phyloP scores from a whole-genome alignment of 2,888 invertebrate genomes.

The Habrosyne pyritoides region DNA sequence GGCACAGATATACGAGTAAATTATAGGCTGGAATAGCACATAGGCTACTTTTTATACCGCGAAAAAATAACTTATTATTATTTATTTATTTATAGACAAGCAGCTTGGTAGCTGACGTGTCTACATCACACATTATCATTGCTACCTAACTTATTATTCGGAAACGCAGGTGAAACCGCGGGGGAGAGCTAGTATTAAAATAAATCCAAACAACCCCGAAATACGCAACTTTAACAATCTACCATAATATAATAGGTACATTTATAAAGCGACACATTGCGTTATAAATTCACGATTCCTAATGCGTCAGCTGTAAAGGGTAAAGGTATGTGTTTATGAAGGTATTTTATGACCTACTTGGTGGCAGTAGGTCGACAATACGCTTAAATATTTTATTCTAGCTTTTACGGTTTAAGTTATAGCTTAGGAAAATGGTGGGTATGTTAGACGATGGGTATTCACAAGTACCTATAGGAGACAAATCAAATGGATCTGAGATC shows the following conservation, averaged over 20 bases:
- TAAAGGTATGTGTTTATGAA: constrained; percentile 1
- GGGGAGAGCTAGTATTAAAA: neutral
- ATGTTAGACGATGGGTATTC: neutral
- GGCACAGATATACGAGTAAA: too few relatives aligned
- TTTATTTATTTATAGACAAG: too few relatives aligned
- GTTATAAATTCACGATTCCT: constrained; percentile 3
- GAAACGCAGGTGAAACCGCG: too few relatives aligned
- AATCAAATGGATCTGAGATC: too few relatives aligned
- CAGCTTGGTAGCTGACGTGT: too few relatives aligned
- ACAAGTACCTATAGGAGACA: too few relatives aligned
- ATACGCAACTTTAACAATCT: neutral
- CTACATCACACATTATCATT: too few relatives aligned
- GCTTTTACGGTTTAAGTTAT: neutral
- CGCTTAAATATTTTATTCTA: constrained; percentile 1
- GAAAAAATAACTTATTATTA: too few relatives aligned
- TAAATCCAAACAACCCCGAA: too few relatives aligned
- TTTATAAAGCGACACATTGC: neutral
- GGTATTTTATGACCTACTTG: constrained; percentile 3
- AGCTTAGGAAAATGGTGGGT: neutral
- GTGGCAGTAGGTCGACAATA: constrained; percentile 2
- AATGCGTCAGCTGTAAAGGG: constrained; percentile 1
- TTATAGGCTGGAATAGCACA: too few relatives aligned
- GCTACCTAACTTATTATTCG: too few relatives aligned
- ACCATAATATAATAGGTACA: neutral
- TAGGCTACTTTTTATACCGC: too few relatives aligned